Percentiles rank a stretch among this genome's conserved stretches.
These are phyloP conservation scores for Brachionus angularis DNA, from an alignment of 1,140 invertebrate species.

Conservation along the genomic window DNA sequence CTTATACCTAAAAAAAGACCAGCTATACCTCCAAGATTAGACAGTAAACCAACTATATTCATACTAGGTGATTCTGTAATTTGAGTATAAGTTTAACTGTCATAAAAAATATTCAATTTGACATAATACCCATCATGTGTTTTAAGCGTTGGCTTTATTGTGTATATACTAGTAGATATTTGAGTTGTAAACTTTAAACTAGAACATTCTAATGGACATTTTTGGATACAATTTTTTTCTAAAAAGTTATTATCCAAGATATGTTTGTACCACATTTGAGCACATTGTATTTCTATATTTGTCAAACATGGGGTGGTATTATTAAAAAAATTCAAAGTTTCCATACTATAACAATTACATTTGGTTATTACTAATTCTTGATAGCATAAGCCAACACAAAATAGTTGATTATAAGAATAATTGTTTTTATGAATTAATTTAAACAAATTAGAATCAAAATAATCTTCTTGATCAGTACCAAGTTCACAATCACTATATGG, in stretches of 20 bases:
- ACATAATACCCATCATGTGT: no score
- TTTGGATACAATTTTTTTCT: neutral
- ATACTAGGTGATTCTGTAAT: neutral
- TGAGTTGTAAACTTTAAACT: neutral
- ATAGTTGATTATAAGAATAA: neutral
- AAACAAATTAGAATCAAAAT: neutral
- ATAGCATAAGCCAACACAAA: conserved; percentile 1
- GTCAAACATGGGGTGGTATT: neutral
- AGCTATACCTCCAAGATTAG: neutral
- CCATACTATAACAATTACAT: neutral
- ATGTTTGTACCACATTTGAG: neutral
- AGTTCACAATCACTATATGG: neutral
- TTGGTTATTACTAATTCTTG: neutral
- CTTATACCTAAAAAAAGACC: conserved; percentile 23
- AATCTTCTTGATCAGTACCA: neutral
- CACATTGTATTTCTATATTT: neutral
- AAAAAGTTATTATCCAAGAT: neutral
- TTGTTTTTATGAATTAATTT: neutral
- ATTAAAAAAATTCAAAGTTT: neutral
- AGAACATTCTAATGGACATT: conserved; percentile 30
- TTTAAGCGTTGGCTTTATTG: neutral
- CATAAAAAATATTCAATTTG: conserved; percentile 8
- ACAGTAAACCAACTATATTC: neutral
- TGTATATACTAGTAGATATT: neutral
- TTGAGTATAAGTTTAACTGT: neutral